Conservation (phyloP, 2,888 invertebrate genomes). For the Thymelicus sylvestris region DNA sequence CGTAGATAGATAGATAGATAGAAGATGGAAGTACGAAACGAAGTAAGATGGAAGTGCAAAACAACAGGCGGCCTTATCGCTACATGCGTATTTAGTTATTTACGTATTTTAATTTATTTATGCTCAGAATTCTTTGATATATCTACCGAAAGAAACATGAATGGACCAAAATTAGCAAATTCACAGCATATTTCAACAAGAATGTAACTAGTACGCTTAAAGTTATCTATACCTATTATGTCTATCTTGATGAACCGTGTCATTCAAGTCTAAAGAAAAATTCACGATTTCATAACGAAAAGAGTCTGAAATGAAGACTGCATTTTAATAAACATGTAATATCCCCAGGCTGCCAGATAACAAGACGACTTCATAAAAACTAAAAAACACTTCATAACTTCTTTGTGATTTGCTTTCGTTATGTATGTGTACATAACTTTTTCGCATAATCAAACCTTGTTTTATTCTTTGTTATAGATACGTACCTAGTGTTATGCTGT, state of each 20-base stretch:
- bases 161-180: background rate
- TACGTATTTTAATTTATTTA: no score
- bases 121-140: background rate
- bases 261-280: constrained; percentile 13
- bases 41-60: no score
- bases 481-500: no score
- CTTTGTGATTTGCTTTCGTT: background rate
- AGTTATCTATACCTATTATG: background rate
- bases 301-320: constrained; percentile 27
- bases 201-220: background rate
- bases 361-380: constrained; percentile 3
- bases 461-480: no score
- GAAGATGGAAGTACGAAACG: no score
- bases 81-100: no score
- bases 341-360: constrained; percentile 24
- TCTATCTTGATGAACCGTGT: background rate
- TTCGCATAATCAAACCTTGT: no score
- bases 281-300: constrained; percentile 11
- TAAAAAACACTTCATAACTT: background rate
- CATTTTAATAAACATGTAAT: constrained; percentile 28
- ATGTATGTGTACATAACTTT: no score
- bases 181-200: background rate
- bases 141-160: background rate
- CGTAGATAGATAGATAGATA: no score
- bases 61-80: no score